Evolutionary conservation across 2,888 invertebrate genomes (phyloP).

Genomic region (Villa cingulata): DNA sequence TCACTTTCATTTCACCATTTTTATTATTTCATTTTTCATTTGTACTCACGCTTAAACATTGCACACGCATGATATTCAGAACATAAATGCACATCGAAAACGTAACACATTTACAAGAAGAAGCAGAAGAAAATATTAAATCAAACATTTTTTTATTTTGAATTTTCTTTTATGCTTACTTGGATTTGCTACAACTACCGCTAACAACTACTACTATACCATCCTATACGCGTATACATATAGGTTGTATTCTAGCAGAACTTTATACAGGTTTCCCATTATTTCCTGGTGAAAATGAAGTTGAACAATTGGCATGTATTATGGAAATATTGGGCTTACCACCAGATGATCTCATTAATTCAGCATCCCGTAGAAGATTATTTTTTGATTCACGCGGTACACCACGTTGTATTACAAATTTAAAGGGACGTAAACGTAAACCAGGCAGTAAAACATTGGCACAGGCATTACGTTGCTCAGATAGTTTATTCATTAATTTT

Average conservation of each 20-base stretch:
- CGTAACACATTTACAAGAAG: too few relatives aligned
- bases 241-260: slow-evolving; percentile 89
- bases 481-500: slow-evolving; percentile 82
- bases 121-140: too few relatives aligned
- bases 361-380: slow-evolving; percentile 70
- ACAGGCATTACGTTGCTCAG: slow-evolving; percentile 70
- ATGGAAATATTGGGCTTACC: slow-evolving; percentile 92
- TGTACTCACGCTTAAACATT: too few relatives aligned
- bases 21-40: too few relatives aligned
- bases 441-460: slow-evolving; percentile 74
- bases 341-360: slow-evolving; percentile 70
- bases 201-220: too few relatives aligned
- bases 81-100: too few relatives aligned
- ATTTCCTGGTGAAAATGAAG: slow-evolving; percentile 94
- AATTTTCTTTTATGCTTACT: too few relatives aligned
- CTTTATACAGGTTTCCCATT: slow-evolving; percentile 90
- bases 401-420: slow-evolving; percentile 82
- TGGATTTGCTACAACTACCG: too few relatives aligned
- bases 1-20: too few relatives aligned
- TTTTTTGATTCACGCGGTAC: slow-evolving; percentile 83
- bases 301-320: slow-evolving; percentile 91
- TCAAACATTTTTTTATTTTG: too few relatives aligned
- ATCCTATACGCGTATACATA: too few relatives aligned
- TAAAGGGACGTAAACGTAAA: slow-evolving; percentile 81
- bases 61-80: too few relatives aligned